Evolutionary conservation across 2,888 invertebrate genomes (phyloP), one percentile per base, ranked within the genome.

Genomic region (Neoscelio sp.): DNA sequence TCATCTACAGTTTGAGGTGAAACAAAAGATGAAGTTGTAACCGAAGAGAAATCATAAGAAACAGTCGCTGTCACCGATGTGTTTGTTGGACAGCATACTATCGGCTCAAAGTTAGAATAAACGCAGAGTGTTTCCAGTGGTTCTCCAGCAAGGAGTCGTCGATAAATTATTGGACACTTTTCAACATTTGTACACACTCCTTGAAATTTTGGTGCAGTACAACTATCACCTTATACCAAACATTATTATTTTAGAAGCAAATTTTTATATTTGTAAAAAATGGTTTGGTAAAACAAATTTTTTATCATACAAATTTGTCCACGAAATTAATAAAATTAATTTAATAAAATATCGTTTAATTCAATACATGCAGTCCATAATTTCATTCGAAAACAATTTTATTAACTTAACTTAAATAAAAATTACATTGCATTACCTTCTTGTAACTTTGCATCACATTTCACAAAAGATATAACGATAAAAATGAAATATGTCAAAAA

Each of bases 41-140:
- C 3, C 2, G 13, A n/a, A 1, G 35, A 17, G 13, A n/a, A 33
- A 13, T 4, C n/a, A n/a, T n/a, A 7, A 2, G 10, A 12, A 15
- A 40, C 18, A 60, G 5, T 54, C 0, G 20, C 0, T 2, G 10
- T 7, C 2, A 1, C 0, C 2, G 6, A 0, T 4, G 1, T 5
- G 30, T 17, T 30, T 15, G 0, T 48, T 0, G 89, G 88, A 71
- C 89, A 90, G 46, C 90, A 90, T 0, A 89, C 82, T 0, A 89
- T 60, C 2, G 87, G 87, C 0, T 83, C 79, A 1, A 52, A 74
- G 23, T 67, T 40, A 1, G 7, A 1, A 50, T 70, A 88, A 4
- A 84, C 83, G 18, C 89, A 89, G 0, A 82, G 5, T 0, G 5
- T 44, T 0, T 64, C 54, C 1, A 87, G 86, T 2, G 50, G 17